These are phyloP conservation scores for Drosophila colorata DNA, from an alignment of 2,888 invertebrate species.

Conservation along the genomic window DNA sequence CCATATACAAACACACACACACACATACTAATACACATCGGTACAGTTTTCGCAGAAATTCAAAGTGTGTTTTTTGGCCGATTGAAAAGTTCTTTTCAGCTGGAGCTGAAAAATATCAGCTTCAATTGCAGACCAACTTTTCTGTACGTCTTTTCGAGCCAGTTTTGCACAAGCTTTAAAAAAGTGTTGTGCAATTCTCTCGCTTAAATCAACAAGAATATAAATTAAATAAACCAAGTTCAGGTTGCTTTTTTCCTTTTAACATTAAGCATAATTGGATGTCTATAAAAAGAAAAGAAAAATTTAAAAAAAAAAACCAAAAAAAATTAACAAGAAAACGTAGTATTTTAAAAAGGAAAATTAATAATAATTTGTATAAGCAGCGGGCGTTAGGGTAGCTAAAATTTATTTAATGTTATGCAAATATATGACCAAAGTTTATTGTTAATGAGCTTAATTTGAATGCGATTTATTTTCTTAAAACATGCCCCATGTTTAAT, in stretches of 20 bases:
- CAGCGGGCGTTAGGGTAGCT: slow-evolving; percentile 76
- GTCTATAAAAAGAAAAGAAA: slow-evolving; percentile 55
- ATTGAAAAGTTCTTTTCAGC: slow-evolving; percentile 61
- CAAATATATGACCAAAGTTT: slow-evolving; percentile 69
- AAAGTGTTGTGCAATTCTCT: slow-evolving; percentile 48
- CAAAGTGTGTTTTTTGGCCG: slow-evolving; percentile 56
- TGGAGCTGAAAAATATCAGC: slow-evolving; percentile 11
- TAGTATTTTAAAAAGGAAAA: slow-evolving; percentile 40
- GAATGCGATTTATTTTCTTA: slow-evolving; percentile 50
- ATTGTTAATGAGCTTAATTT: slow-evolving; percentile 65
- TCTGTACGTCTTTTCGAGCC: slow-evolving; percentile 29
- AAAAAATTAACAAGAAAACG: slow-evolving; percentile 48
- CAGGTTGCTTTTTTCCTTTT: slow-evolving; percentile 57
- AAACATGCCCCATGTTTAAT: slow-evolving; percentile 22
- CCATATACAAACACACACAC: slow-evolving; percentile 14
- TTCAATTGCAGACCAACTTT: slow-evolving; percentile 58
- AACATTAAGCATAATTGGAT: slow-evolving; percentile 68
- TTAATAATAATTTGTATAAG: slow-evolving; percentile 48
- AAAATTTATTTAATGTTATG: slow-evolving; percentile 57
- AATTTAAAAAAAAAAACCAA: slow-evolving; percentile 20
- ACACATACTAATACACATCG: slow-evolving; percentile 27
- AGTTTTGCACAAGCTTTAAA: slow-evolving; percentile 49
- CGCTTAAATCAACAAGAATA: slow-evolving; percentile 16
- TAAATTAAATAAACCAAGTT: slow-evolving; percentile 43
- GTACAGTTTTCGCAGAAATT: slow-evolving; percentile 47